Evolutionary conservation across 2,797 vertebrate species (phyloP).

Genomic region (Phaenicophaeus curvirostris): DNA sequence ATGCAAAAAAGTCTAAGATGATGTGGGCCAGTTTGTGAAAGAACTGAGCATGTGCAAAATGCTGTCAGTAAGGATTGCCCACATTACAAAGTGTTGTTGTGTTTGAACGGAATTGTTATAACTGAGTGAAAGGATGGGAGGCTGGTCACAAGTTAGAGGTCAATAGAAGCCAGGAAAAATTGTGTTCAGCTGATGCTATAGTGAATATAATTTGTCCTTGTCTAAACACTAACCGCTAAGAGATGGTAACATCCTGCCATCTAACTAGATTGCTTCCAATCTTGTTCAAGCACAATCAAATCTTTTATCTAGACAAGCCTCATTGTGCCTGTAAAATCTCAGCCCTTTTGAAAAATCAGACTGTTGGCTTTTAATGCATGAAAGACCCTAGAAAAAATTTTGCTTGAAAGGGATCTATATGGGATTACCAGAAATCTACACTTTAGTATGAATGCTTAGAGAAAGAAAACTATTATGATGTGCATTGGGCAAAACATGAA

Average conservation of each 20-base stretch:
- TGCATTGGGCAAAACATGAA: conserved; percentile 20
- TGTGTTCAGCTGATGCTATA: conserved; percentile 54
- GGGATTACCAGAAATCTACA: conserved; percentile 1
- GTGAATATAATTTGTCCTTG: conserved; percentile 60
- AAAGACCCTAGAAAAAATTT: background rate
- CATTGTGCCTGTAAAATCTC: conserved; percentile 9
- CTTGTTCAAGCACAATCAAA: conserved; percentile 16
- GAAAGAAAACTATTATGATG: conserved; percentile 23
- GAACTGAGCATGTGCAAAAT: background rate
- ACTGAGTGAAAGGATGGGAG: conserved; percentile 28
- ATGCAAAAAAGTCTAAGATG: background rate
- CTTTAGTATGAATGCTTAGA: background rate
- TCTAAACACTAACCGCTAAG: conserved; percentile 59
- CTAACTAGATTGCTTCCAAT: conserved; percentile 49
- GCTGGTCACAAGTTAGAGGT: conserved; percentile 56
- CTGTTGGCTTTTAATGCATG: background rate
- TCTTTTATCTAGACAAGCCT: conserved; percentile 35
- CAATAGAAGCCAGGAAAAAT: conserved; percentile 54
- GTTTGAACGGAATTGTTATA: conserved; percentile 46
- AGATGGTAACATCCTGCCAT: conserved; percentile 47
- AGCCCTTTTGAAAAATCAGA: conserved; percentile 4
- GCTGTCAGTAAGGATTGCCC: conserved; percentile 66
- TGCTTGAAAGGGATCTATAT: background rate
- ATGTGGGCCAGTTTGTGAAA: background rate
- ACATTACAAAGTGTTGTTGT: conserved; percentile 72